A percentile compares a stretch with the other conserved stretches of the same genome.
Conservation (phyloP, 2,797 vertebrate genomes). For the Syngnathus rostellatus region DNA sequence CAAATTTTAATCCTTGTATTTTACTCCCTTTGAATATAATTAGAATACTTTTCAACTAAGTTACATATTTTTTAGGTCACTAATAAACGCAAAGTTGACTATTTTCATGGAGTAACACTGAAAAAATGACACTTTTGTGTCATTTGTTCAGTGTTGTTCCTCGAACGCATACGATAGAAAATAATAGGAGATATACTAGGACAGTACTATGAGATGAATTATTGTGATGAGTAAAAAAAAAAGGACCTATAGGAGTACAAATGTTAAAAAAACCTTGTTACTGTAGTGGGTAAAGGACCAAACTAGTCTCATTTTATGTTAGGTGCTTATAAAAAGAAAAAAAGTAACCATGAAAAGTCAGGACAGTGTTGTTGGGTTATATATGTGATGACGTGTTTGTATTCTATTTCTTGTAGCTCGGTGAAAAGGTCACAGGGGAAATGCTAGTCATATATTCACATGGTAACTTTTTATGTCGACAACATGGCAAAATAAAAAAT, state of each 20-base stretch:
- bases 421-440: slow-evolving; percentile 26
- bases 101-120: neutral
- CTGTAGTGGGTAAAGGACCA: neutral
- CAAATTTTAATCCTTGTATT: neutral
- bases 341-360: slow-evolving; percentile 7
- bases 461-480: slow-evolving; percentile 51
- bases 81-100: neutral
- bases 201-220: neutral
- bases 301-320: neutral
- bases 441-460: slow-evolving; percentile 46
- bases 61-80: neutral
- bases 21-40: neutral
- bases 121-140: neutral
- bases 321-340: neutral
- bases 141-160: neutral
- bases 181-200: neutral
- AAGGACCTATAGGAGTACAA: neutral
- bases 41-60: neutral
- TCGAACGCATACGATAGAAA: neutral
- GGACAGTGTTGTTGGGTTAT: slow-evolving; percentile 25
- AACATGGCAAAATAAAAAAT: slow-evolving; percentile 26
- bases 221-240: neutral
- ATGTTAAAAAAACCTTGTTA: neutral
- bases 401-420: slow-evolving; percentile 30
- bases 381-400: slow-evolving; percentile 44